Conservation (phyloP, 2,797 vertebrate genomes). For the Adrianichthys oophorus region DNA sequence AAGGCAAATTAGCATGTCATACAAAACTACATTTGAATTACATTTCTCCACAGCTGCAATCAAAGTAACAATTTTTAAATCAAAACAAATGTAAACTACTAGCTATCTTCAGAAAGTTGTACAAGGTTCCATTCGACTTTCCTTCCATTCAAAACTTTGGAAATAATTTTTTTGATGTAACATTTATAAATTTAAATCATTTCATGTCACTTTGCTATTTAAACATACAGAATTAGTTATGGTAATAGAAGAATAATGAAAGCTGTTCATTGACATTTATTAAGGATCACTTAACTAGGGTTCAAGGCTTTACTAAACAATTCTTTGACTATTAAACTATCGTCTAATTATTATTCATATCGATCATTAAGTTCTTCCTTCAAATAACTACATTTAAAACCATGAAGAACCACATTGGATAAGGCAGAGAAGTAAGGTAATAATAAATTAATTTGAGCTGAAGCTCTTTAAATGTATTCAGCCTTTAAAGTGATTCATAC, state of each 20-base stretch:
- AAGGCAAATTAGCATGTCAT: slow-evolving; percentile 23
- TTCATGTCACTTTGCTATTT: slow-evolving; percentile 27
- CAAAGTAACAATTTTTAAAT: slow-evolving; percentile 40
- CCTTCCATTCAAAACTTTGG: slow-evolving; percentile 22
- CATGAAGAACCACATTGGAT: too few relatives aligned
- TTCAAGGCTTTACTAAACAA: background rate
- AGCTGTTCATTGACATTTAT: slow-evolving; percentile 29
- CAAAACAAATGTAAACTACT: slow-evolving; percentile 38
- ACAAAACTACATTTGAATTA: slow-evolving; percentile 3
- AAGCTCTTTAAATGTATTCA: slow-evolving; percentile 14
- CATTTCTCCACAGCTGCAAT: slow-evolving; percentile 33
- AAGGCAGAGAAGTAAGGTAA: background rate
- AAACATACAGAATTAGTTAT: slow-evolving; percentile 35
- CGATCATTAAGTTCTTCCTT: too few relatives aligned
- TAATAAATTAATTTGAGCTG: slow-evolving; percentile 8
- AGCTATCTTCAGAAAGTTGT: slow-evolving; percentile 35
- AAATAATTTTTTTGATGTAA: slow-evolving; percentile 35
- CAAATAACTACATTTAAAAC: too few relatives aligned
- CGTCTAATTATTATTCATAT: slow-evolving; percentile 11
- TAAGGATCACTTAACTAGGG: slow-evolving; percentile 15
- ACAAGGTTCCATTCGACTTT: slow-evolving; percentile 44
- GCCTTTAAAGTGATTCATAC: slow-evolving; percentile 7
- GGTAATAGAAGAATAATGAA: slow-evolving; percentile 33
- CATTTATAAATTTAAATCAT: slow-evolving; percentile 36
- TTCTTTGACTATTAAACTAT: slow-evolving; percentile 8